These are phyloP conservation scores for Colossoma macropomum DNA, from an alignment of 2,113 vertebrate genomes.

Conservation along the genomic window DNA sequence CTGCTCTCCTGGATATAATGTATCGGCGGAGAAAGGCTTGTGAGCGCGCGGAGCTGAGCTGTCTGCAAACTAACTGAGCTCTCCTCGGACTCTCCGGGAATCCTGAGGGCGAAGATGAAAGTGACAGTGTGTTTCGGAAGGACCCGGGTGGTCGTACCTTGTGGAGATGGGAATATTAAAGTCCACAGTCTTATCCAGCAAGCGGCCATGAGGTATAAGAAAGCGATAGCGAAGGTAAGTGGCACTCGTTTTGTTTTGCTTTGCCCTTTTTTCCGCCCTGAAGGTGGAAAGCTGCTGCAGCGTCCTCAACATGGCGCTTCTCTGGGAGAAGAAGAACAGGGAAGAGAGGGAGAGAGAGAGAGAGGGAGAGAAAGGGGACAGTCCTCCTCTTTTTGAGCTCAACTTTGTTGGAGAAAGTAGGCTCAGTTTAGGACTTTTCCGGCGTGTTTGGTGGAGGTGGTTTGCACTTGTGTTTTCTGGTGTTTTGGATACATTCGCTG, in stretches of 20 bases:
- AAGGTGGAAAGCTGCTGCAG: conserved; percentile 36
- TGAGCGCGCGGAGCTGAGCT: conserved; percentile 21
- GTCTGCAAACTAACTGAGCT: conserved; percentile 53
- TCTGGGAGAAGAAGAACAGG: conserved; percentile 52
- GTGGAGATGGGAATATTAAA: conserved; percentile 89
- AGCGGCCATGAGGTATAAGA: conserved; percentile 91
- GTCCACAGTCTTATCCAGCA: conserved; percentile 88
- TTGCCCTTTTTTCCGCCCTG: background rate
- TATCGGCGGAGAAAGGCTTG: conserved; percentile 42
- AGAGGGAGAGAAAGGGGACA: background rate
- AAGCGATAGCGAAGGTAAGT: conserved; percentile 94
- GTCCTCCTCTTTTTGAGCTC: too few species aligned
- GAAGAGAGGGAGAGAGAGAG: background rate
- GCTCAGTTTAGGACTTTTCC: background rate
- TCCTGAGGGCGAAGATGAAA: conserved; percentile 73
- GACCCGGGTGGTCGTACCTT: conserved; percentile 95
- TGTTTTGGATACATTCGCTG: too few species aligned
- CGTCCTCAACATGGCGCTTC: conserved; percentile 77
- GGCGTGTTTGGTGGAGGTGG: background rate
- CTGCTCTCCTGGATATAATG: conserved; percentile 43
- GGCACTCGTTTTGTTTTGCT: background rate
- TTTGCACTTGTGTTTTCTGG: too few species aligned
- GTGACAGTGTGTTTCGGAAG: conserved; percentile 93
- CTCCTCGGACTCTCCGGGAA: conserved; percentile 37
- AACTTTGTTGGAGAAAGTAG: background rate